phyloP scores from a whole-genome alignment of 2,797 vertebrate species.

The Myotis planiceps region DNA sequence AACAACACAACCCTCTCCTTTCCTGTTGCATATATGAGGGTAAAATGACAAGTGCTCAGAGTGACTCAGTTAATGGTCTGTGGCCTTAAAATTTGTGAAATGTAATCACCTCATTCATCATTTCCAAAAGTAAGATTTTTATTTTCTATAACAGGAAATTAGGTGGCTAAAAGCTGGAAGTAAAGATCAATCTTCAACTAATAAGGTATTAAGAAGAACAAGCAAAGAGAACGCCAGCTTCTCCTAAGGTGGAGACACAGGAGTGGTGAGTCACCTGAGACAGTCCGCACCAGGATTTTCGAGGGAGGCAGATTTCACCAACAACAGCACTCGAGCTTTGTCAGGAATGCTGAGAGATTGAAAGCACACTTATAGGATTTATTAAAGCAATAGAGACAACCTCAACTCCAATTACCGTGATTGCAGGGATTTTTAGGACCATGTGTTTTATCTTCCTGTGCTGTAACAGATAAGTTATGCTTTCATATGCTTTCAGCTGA shows the following conservation, averaged over 20 bases:
- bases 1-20: constrained; percentile 17
- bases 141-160: constrained; percentile 81
- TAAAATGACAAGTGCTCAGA: constrained; percentile 68
- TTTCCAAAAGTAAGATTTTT: constrained; percentile 80
- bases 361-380: constrained; percentile 87
- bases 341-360: constrained; percentile 82
- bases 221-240: constrained; percentile 70
- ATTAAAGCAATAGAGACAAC: constrained; percentile 85
- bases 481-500: constrained; percentile 81
- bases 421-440: constrained; percentile 84
- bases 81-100: constrained; percentile 83
- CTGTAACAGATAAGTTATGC: constrained; percentile 83
- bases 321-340: constrained; percentile 80
- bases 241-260: constrained; percentile 63
- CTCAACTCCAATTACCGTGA: constrained; percentile 80
- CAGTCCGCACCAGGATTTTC: constrained; percentile 83
- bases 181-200: constrained; percentile 71
- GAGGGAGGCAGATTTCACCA: constrained; percentile 83
- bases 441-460: constrained; percentile 84
- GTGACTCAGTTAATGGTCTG: constrained; percentile 81
- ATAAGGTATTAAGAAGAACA: constrained; percentile 76
- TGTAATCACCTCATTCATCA: constrained; percentile 86
- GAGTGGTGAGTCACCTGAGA: constrained; percentile 82
- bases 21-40: background rate
- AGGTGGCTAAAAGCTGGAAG: constrained; percentile 75